phyloP scores from a whole-genome alignment of 2,888 invertebrate species.

The Iselma pallidipennis region DNA sequence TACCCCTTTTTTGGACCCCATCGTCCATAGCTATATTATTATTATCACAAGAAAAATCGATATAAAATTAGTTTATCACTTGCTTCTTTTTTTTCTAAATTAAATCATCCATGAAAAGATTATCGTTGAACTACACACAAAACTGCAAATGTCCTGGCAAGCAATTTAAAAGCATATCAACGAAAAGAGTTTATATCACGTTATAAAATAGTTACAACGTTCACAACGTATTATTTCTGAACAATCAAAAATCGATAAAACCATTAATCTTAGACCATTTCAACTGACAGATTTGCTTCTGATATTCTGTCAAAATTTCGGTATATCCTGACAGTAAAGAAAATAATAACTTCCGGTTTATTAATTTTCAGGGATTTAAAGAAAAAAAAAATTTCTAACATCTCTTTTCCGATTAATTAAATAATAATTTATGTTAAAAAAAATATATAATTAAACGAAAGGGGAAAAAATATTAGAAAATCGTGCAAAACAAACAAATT shows the following conservation, averaged over 20 bases:
- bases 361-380: background rate
- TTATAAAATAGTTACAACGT: slow-evolving; percentile 10
- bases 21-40: too few species aligned
- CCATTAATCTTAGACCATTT: slow-evolving; percentile 10
- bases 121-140: background rate
- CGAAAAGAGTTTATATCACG: slow-evolving; percentile 1
- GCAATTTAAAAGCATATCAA: slow-evolving; percentile 8
- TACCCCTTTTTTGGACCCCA: too few species aligned
- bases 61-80: background rate
- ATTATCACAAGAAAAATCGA: background rate
- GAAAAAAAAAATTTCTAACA: too few species aligned
- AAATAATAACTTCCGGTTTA: slow-evolving; percentile 7
- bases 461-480: background rate
- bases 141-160: background rate
- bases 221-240: background rate
- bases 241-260: slow-evolving; percentile 9
- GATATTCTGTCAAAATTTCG: background rate
- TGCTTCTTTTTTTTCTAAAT: slow-evolving; percentile 5
- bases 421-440: too few species aligned
- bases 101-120: slow-evolving; percentile 7
- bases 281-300: background rate
- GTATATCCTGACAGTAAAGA: background rate
- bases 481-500: slow-evolving; percentile 4
- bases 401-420: too few species aligned
- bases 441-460: too few species aligned